Evolutionary conservation across 2,113 vertebrate genomes (phyloP).

Genomic region (Pomatostomus ruficeps): DNA sequence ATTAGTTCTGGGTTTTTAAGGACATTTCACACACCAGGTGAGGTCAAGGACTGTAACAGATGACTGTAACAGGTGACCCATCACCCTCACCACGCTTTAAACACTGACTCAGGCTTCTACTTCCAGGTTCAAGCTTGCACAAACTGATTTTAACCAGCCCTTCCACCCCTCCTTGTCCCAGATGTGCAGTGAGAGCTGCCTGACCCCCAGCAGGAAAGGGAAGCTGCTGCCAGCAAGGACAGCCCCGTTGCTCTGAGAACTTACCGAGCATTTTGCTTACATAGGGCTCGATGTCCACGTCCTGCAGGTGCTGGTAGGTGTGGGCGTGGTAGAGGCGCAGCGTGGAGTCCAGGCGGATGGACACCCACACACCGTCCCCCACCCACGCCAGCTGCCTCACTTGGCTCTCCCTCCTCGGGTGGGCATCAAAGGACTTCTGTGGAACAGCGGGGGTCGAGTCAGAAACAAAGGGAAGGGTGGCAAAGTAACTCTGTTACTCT

Average conservation of each 20-base stretch:
- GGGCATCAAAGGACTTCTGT: conserved; percentile 89
- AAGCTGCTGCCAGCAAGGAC: neutral
- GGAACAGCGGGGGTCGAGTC: neutral
- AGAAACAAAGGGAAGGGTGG: neutral
- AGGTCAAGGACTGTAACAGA: neutral
- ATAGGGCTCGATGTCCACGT: conserved; percentile 92
- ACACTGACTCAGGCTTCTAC: neutral
- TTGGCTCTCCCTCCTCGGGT: conserved; percentile 90
- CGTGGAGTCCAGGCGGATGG: conserved; percentile 88
- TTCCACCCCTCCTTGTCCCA: neutral
- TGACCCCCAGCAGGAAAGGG: neutral
- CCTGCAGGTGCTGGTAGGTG: conserved; percentile 88
- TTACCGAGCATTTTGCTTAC: conserved; percentile 94
- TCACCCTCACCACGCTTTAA: neutral
- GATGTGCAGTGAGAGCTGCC: neutral
- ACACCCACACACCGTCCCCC: conserved; percentile 90
- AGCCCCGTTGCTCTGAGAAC: neutral
- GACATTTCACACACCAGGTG: neutral
- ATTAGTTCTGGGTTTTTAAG: neutral
- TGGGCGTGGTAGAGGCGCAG: conserved; percentile 88
- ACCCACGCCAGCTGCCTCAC: conserved; percentile 88
- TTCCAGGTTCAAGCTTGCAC: neutral
- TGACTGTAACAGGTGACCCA: neutral
- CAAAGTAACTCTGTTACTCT: neutral
- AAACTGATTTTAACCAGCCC: neutral